A percentile compares a stretch with the other conserved stretches of the same genome.
phyloP scores from a whole-genome alignment of 2,113 vertebrate genomes.

The Cochlearius cochlearius region DNA sequence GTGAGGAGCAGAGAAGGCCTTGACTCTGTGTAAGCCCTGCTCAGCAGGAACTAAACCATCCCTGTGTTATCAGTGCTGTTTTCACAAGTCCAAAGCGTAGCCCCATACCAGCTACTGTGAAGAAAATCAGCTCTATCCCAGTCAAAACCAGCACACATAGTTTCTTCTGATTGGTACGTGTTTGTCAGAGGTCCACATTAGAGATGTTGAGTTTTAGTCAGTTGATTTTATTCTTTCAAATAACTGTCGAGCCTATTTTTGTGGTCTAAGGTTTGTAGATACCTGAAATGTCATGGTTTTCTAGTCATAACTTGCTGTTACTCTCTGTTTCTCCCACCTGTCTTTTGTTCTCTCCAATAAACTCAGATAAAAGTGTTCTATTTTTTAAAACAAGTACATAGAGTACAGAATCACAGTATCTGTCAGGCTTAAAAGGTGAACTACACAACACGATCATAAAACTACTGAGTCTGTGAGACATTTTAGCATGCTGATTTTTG shows the following conservation, averaged over 20 bases:
- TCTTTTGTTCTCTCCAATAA: not conserved
- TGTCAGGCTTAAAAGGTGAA: not conserved
- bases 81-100: too few relatives aligned
- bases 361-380: not conserved
- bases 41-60: too few relatives aligned
- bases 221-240: not conserved
- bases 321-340: not conserved
- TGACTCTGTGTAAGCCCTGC: too few relatives aligned
- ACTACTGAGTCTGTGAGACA: not conserved
- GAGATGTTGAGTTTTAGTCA: not conserved
- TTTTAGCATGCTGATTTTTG: not conserved
- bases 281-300: not conserved
- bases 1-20: too few relatives aligned
- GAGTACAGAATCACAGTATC: not conserved
- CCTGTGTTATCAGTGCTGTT: too few relatives aligned
- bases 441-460: not conserved
- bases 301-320: not conserved
- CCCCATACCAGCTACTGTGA: too few relatives aligned
- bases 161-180: not conserved
- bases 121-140: too few relatives aligned
- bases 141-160: too few relatives aligned
- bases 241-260: not conserved
- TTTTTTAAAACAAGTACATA: not conserved
- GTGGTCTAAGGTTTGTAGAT: not conserved
- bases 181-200: not conserved